Evolutionary conservation across 2,113 vertebrate genomes (phyloP).

Genomic region (Apodemus speciosus): DNA sequence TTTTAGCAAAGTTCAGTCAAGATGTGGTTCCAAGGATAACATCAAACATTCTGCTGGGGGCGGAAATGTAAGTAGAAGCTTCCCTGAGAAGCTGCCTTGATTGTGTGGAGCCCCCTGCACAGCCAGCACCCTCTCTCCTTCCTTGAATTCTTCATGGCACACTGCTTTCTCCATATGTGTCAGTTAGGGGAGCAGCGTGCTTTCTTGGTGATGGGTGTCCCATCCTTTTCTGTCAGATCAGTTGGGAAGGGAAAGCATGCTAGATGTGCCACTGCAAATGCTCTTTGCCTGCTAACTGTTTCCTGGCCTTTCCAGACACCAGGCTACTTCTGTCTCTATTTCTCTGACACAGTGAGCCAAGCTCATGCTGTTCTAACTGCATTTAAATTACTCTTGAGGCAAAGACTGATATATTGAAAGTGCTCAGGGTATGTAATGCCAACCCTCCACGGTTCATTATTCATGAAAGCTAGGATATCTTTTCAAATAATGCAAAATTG

Average conservation of each 20-base stretch:
- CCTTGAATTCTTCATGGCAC: slow-evolving; percentile 46
- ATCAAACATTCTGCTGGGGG: slow-evolving; percentile 92
- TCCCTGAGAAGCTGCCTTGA: slow-evolving; percentile 65
- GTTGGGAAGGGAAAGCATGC: neutral
- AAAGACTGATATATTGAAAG: slow-evolving; percentile 38
- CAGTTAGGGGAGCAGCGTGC: slow-evolving; percentile 58
- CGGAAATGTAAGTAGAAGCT: slow-evolving; percentile 93
- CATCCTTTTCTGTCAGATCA: slow-evolving; percentile 56
- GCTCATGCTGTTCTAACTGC: neutral
- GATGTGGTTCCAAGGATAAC: slow-evolving; percentile 96
- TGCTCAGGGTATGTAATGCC: neutral
- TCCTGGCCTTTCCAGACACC: neutral
- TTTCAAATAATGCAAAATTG: slow-evolving; percentile 50
- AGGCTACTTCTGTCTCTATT: neutral
- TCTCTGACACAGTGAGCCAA: neutral
- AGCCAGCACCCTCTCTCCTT: slow-evolving; percentile 66
- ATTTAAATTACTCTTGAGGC: slow-evolving; percentile 46
- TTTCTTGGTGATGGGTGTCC: slow-evolving; percentile 60
- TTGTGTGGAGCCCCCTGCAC: slow-evolving; percentile 65
- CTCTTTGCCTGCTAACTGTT: slow-evolving; percentile 2
- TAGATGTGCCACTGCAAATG: neutral
- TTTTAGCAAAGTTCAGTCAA: slow-evolving; percentile 92
- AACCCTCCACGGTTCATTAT: slow-evolving; percentile 41
- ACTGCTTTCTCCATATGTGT: slow-evolving; percentile 46
- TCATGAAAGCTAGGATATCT: slow-evolving; percentile 42